phyloP scores from a whole-genome alignment of 2,888 invertebrate genomes.

The Abrostola triplasia region DNA sequence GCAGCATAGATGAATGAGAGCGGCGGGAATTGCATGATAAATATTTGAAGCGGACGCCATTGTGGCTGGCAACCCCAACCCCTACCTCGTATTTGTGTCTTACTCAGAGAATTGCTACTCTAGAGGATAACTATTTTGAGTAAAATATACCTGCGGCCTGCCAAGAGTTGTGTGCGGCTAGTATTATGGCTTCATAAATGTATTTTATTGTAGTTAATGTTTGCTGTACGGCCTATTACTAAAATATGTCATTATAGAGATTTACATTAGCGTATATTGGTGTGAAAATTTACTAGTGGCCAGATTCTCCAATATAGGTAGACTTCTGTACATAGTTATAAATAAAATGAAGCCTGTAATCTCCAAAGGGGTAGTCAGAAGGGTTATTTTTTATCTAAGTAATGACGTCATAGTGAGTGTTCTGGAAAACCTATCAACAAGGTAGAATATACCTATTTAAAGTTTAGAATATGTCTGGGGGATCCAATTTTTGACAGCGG shows the following conservation, averaged over 20 bases:
- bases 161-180: slow-evolving; percentile 30
- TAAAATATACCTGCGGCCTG: slow-evolving; percentile 39
- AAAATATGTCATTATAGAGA: too few species aligned
- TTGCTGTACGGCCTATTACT: neutral
- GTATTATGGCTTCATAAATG: slow-evolving; percentile 34
- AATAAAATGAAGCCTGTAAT: too few species aligned
- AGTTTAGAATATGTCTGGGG: too few species aligned
- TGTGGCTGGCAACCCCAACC: slow-evolving; percentile 53
- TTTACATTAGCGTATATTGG: too few species aligned
- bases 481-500: too few species aligned
- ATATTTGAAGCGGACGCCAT: slow-evolving; percentile 69
- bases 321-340: too few species aligned
- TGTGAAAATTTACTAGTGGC: too few species aligned
- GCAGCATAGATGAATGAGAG: slow-evolving; percentile 73
- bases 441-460: too few species aligned
- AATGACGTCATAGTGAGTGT: too few species aligned
- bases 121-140: slow-evolving; percentile 42
- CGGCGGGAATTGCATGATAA: slow-evolving; percentile 72
- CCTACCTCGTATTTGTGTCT: slow-evolving; percentile 43
- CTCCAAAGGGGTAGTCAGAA: too few species aligned
- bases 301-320: too few species aligned
- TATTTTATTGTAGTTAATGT: slow-evolving; percentile 9
- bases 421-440: slow-evolving; percentile 10
- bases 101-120: slow-evolving; percentile 43
- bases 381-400: too few species aligned